Evolutionary conservation across 2,888 invertebrate genomes (phyloP), one percentile per base, ranked within the genome.

Genomic region (Machimus atricapillus): DNA sequence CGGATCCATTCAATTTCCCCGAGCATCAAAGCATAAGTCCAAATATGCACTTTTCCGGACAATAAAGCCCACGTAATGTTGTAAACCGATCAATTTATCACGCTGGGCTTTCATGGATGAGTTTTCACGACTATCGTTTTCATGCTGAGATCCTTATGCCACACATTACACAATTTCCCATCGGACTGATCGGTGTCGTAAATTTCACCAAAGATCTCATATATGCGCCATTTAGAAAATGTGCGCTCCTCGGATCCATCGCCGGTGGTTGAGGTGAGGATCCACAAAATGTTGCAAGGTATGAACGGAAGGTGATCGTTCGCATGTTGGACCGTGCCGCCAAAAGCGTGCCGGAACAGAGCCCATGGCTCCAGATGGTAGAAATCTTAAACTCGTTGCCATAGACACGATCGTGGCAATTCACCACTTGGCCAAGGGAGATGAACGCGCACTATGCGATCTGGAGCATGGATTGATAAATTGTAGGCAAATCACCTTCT

Each of bases 21-120:
- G 12, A 40, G 43, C 37, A 43, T 78, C 40, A 34, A 76, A 23
- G 78, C n/a, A 40, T 78, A 37, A 19, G 14, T 43, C 19, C 78
- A 78, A 78, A 40, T 43, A 43, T 78, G 81, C 81, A 81, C 78
- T 81, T 81, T 81, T 81, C 81, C 81, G 81, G 81, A 81, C 81
- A 81, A 81, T 81, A 81, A 81, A 81, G 81, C 81, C 23, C 81
- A 81, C 46, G 56, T 81, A 56, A 81, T 81, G 56, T 27, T 81
- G 52, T 56, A 56, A 56, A 43, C 27, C 56, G 81, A 81, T 81
- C 81, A 43, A 81, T 81, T 81, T 81, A 81, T 81, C 81, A 81
- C 81, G 81, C 52, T 16, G 27, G 43, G 52, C 43, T 81, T 81
- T 81, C 81, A 81, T 81, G 81, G 81, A 81, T 81, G 81, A 81